Conservation (phyloP, 2,113 vertebrate species). For the Blennius ocellaris region DNA sequence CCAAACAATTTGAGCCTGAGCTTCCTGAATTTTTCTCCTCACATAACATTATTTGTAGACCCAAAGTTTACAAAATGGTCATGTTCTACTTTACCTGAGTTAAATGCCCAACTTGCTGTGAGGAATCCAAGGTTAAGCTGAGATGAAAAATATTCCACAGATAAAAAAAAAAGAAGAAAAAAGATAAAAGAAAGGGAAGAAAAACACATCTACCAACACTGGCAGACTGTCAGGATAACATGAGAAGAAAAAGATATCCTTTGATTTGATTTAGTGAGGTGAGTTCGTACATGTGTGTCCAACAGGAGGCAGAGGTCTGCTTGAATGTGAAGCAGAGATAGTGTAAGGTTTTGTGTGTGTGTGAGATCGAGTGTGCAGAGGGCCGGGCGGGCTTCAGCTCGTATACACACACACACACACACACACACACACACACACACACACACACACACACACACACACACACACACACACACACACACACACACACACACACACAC, state of each 20-base stretch:
- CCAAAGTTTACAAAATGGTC: slow-evolving; percentile 12
- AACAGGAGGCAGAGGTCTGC: slow-evolving; percentile 45
- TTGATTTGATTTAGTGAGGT: slow-evolving; percentile 51
- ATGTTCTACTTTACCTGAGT: slow-evolving; percentile 78
- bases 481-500: slow-evolving; percentile 28
- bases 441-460: too few species aligned
- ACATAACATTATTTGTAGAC: not conserved
- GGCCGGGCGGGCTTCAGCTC: slow-evolving; percentile 68
- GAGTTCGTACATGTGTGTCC: slow-evolving; percentile 26
- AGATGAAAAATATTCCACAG: slow-evolving; percentile 62
- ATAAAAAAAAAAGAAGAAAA: slow-evolving; percentile 25
- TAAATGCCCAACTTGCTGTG: slow-evolving; percentile 78
- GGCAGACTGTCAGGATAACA: slow-evolving; percentile 51
- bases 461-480: slow-evolving; percentile 20
- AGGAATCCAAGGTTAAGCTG: slow-evolving; percentile 83
- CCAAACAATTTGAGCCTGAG: slow-evolving; percentile 16
- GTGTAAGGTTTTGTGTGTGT: slow-evolving; percentile 6
- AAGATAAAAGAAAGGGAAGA: slow-evolving; percentile 7
- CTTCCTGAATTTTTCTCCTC: not conserved
- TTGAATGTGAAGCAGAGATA: slow-evolving; percentile 41
- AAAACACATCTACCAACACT: slow-evolving; percentile 23
- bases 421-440: too few species aligned
- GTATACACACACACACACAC: slow-evolving; percentile 26
- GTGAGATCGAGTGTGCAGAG: slow-evolving; percentile 31
- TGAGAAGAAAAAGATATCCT: slow-evolving; percentile 55